Evolutionary conservation across 2,113 vertebrate genomes (phyloP), one percentile per base, ranked within the genome.

Genomic region (Psilopsiagon aurifrons): DNA sequence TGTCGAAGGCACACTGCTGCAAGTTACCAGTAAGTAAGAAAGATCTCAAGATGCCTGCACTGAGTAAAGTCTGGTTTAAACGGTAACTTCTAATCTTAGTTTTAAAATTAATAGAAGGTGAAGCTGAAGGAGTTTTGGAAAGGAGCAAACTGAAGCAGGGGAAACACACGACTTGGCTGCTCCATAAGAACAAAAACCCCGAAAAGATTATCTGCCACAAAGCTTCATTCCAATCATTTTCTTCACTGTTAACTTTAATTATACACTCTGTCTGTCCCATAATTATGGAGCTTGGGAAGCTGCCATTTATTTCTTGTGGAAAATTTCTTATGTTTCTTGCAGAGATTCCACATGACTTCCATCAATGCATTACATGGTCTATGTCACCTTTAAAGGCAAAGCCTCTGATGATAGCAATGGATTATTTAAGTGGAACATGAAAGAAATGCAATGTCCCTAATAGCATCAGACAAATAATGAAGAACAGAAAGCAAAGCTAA

Each of bases 201-300:
- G 64, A 41, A 25, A 57, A 73, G 62, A 59, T 83, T 91, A 97
- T 88, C 95, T 96, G 91, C 96, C 95, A 96, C 90, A 84, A 96
- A 95, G 95, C 91, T 97, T 95, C 96, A 92, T 97, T 96, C 96
- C 88, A 94, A 93, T 97, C 86, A 84, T 94, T 94, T 94, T 94
- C 97, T 96, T 97, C 83, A 89, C 94, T 90, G 90, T 97, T 97
- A 94, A 94, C 94, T 97, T 97, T 97, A 98, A 98, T 98, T 98
- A 97, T 91, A 98, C 77, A 91, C 89, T 93, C 94, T 94, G 92
- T 83, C 84, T 95, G 94, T 96, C 97, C 96, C 97, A 70, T 95
- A 98, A 98, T 98, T 98, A 98, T 69, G 84, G 87, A 67, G 33
- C 96, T 97, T 97, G 97, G 97, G 92, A 97, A 97, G 95, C 95